Evolutionary conservation across 2,797 vertebrate genomes (phyloP).

Genomic region (Gymnodraco acuticeps): DNA sequence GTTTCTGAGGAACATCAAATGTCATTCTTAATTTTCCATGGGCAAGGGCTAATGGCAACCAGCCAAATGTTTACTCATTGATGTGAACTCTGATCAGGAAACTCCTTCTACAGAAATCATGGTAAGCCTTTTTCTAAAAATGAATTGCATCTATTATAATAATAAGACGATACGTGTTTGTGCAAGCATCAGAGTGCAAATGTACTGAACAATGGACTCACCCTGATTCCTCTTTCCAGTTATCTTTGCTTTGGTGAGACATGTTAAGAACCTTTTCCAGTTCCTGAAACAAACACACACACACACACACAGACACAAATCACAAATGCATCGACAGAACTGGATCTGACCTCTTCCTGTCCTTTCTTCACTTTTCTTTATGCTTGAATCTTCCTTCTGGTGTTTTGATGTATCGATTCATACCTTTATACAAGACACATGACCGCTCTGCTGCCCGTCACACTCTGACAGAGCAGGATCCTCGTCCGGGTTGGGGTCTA

Average conservation of each 20-base stretch:
- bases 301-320: not conserved
- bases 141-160: not conserved
- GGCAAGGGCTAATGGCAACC: no score
- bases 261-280: conserved; percentile 91
- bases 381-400: no score
- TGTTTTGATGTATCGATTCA: not conserved
- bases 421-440: conserved; percentile 94
- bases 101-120: not conserved
- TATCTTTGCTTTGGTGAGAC: conserved; percentile 89
- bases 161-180: no score
- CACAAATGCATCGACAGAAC: not conserved
- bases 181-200: not conserved
- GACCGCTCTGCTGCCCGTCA: conserved; percentile 85
- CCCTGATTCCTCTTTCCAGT: conserved; percentile 92
- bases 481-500: conserved; percentile 90
- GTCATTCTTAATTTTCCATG: no score
- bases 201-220: conserved; percentile 68
- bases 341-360: not conserved
- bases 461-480: conserved; percentile 91
- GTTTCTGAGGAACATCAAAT: no score
- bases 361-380: no score
- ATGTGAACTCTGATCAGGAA: not conserved
- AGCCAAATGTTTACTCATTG: not conserved
- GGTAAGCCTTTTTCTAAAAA: not conserved
- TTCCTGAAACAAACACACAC: conserved; percentile 84